Conservation (phyloP, 1,140 invertebrate species). For the Sycophila sp. region DNA sequence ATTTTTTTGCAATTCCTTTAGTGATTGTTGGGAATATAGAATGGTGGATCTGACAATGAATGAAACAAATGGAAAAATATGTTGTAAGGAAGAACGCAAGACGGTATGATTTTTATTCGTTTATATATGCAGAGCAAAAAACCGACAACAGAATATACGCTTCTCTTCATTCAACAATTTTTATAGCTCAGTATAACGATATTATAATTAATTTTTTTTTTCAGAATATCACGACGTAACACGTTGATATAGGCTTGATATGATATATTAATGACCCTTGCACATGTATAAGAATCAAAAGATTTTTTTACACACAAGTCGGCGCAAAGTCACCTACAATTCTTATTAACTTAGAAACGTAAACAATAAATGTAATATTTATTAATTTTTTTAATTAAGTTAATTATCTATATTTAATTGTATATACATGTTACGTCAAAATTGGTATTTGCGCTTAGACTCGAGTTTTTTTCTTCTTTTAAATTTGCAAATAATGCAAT, state of each 20-base stretch:
- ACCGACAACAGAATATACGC: constrained; percentile 37
- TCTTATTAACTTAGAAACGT: too few species aligned
- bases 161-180: constrained; percentile 57
- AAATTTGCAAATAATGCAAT: constrained; percentile 5
- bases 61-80: too few species aligned
- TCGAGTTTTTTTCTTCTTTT: neutral
- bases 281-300: constrained; percentile 37
- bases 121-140: neutral
- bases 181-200: constrained; percentile 56
- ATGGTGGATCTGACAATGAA: too few species aligned
- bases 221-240: constrained; percentile 58
- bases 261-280: constrained; percentile 53
- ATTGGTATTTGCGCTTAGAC: constrained; percentile 16
- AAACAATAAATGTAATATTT: too few species aligned
- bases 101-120: neutral
- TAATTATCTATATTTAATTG: too few species aligned
- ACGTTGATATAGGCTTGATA: constrained; percentile 67
- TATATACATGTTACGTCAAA: constrained; percentile 29
- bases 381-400: too few species aligned
- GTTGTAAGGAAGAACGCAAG: too few species aligned
- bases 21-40: too few species aligned
- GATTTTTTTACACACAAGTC: constrained; percentile 6
- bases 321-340: neutral
- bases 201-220: constrained; percentile 58
- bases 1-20: constrained; percentile 10